These are phyloP conservation scores for Pelusios castaneus DNA, from an alignment of 2,113 vertebrate genomes.

Conservation along the genomic window DNA sequence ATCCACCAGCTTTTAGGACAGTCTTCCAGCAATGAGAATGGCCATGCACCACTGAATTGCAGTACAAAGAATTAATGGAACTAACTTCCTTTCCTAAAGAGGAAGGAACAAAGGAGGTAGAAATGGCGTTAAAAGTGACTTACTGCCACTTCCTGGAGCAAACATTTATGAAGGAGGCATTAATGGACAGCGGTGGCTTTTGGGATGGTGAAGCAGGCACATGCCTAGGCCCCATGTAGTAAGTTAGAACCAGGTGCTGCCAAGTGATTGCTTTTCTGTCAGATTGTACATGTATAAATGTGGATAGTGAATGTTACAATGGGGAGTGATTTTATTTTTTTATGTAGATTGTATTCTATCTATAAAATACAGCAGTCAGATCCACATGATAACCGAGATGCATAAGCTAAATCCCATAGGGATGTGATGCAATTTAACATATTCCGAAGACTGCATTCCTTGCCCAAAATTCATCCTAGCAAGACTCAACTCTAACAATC, in stretches of 20 bases:
- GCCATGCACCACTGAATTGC: neutral
- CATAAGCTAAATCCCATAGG: neutral
- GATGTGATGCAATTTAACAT: neutral
- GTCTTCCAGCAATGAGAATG: neutral
- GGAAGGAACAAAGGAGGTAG: neutral
- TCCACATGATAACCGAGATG: neutral
- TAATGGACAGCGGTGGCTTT: no score
- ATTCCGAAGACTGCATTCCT: neutral
- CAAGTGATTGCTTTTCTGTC: neutral
- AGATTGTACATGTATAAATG: neutral
- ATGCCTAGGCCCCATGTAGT: no score
- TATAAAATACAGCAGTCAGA: neutral
- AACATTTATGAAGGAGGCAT: neutral
- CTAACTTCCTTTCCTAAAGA: neutral
- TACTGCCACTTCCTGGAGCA: neutral
- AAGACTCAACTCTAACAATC: neutral
- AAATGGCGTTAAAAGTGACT: neutral
- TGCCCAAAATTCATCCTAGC: neutral
- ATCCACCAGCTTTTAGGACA: neutral
- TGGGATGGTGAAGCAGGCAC: no score
- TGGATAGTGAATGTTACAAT: conserved; percentile 19
- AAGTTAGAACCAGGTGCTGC: neutral
- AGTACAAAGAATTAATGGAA: neutral
- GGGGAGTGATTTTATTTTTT: conserved; percentile 14
- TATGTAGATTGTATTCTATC: neutral